These are phyloP conservation scores for Malacoraja senta DNA, from an alignment of 2,797 vertebrate species.

Conservation along the genomic window DNA sequence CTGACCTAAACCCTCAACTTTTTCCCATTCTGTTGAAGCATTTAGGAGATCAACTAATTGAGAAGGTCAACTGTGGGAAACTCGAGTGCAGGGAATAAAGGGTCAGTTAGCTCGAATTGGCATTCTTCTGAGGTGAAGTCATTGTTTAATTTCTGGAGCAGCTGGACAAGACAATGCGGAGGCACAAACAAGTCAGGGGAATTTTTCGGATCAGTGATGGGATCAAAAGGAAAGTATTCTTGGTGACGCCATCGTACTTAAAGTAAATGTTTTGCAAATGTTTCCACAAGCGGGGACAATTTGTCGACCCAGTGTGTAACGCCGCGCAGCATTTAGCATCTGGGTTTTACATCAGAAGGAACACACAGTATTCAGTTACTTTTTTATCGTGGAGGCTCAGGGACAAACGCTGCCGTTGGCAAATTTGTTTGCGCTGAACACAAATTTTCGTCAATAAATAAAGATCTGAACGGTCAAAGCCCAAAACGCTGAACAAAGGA, in stretches of 20 bases:
- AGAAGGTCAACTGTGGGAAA: background rate
- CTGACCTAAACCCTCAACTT: no score
- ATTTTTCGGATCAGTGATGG: background rate
- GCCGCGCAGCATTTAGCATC: background rate
- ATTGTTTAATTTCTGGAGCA: background rate
- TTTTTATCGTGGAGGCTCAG: background rate
- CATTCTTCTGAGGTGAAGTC: background rate
- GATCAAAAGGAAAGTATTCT: background rate
- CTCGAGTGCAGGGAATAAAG: background rate
- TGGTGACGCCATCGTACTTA: background rate
- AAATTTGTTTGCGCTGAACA: background rate
- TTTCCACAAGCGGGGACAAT: background rate
- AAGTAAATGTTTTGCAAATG: background rate
- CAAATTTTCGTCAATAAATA: background rate
- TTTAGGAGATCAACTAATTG: background rate
- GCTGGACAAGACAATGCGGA: background rate
- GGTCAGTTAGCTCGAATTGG: background rate
- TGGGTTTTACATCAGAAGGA: background rate
- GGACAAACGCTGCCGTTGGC: background rate
- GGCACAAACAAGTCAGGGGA: background rate
- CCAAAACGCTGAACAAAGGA: background rate
- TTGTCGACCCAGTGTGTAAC: background rate
- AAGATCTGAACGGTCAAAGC: background rate
- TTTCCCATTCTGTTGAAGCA: background rate
- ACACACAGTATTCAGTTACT: background rate